Evolutionary conservation across 2,797 vertebrate species (phyloP).

Genomic region (Notolabrus celidotus): DNA sequence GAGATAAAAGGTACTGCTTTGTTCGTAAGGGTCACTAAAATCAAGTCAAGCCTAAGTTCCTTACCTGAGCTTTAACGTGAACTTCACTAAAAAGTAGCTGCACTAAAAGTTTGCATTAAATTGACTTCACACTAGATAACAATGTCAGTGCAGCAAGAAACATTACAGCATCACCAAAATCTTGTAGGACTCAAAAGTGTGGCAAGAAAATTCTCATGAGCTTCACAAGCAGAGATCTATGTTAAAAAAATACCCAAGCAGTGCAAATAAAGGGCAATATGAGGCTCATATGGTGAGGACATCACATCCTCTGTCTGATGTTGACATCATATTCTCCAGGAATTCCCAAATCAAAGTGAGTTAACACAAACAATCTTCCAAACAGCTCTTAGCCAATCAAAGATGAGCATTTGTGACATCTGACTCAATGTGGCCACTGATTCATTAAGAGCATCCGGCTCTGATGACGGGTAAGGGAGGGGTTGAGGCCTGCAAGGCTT

Average conservation of each 20-base stretch:
- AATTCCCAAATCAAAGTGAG: constrained; percentile 12
- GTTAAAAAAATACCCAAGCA: background rate
- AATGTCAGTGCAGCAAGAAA: too few species aligned
- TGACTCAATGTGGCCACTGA: constrained; percentile 2
- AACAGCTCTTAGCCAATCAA: background rate
- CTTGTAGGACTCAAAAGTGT: background rate
- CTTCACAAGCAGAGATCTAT: background rate
- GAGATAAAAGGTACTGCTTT: too few species aligned
- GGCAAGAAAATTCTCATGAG: background rate
- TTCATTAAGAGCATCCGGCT: constrained; percentile 20
- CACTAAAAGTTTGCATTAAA: background rate
- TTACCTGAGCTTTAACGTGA: background rate
- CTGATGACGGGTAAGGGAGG: constrained; percentile 29
- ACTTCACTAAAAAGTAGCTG: constrained; percentile 1
- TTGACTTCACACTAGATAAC: background rate
- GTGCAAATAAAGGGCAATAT: constrained; percentile 18
- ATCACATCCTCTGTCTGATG: background rate
- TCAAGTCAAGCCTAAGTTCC: too few species aligned
- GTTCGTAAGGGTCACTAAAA: too few species aligned
- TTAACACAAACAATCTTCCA: background rate
- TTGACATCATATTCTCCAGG: constrained; percentile 6
- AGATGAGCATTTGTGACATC: constrained; percentile 5
- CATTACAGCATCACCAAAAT: too few species aligned
- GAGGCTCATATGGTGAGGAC: background rate
- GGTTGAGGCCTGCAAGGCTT: background rate